Conservation (phyloP, 2,113 vertebrate species). For the Psammodynastes pulverulentus region DNA sequence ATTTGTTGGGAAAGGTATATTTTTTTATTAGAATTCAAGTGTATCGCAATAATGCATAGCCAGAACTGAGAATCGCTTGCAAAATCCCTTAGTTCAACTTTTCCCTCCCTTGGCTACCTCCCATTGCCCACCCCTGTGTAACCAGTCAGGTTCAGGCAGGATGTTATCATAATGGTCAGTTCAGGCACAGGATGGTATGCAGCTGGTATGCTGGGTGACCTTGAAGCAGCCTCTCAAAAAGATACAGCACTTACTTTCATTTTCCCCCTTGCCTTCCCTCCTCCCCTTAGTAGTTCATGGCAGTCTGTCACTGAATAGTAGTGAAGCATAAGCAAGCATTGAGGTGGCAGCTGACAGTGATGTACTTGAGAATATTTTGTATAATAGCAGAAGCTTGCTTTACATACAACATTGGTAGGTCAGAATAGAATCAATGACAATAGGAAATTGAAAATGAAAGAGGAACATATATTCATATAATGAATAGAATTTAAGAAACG, state of each 20-base stretch:
- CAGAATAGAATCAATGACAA: background rate
- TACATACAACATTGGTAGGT: rapidly evolving
- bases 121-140: background rate
- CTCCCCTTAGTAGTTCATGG: background rate
- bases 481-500: constrained; percentile 42
- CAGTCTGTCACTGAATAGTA: background rate
- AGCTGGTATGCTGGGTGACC: background rate
- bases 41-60: background rate
- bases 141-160: background rate
- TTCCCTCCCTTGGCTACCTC: background rate
- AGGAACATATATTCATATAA: constrained; percentile 41
- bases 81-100: background rate
- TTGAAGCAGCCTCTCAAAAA: background rate
- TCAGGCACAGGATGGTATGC: background rate
- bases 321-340: background rate
- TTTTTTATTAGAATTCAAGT: background rate
- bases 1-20: background rate
- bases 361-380: background rate
- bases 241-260: background rate
- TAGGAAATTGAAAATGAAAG: background rate
- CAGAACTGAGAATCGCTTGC: background rate
- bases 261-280: background rate
- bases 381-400: background rate
- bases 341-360: background rate
- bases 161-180: background rate